Evolutionary conservation across 2,888 invertebrate species (phyloP).

Genomic region (Cataglyphis cursor): DNA sequence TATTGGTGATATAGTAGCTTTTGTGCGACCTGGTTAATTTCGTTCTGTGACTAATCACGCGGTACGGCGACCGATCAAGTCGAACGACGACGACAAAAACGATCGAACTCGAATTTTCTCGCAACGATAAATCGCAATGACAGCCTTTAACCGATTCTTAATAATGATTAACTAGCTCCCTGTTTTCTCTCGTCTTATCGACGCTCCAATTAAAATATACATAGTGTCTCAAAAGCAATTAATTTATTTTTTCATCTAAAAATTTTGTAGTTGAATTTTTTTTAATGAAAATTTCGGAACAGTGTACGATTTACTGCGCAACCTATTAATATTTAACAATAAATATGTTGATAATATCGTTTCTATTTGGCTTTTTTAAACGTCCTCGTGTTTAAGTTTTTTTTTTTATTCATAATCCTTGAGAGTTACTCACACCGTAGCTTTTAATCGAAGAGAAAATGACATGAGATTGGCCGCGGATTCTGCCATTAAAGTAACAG

Average conservation of each 20-base stretch:
- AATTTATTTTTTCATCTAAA: background rate
- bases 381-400: background rate
- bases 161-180: constrained; percentile 24
- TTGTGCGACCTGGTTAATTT: constrained; percentile 48
- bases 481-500: constrained; percentile 16
- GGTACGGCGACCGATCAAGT: constrained; percentile 19
- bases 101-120: constrained; percentile 21
- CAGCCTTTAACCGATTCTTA: constrained; percentile 42
- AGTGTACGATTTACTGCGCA: background rate
- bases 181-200: constrained; percentile 19
- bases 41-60: constrained; percentile 24
- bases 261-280: background rate
- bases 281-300: background rate
- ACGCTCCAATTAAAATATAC: constrained; percentile 32
- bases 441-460: background rate
- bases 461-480: too few species aligned
- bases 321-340: background rate
- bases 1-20: constrained; percentile 6
- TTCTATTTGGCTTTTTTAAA: background rate
- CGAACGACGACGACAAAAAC: constrained; percentile 36
- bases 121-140: constrained; percentile 40
- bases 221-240: constrained; percentile 6
- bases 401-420: background rate
- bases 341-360: background rate
- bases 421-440: background rate